Evolutionary conservation across 2,113 vertebrate genomes (phyloP), one percentile per base, ranked within the genome.

Genomic region (Sinocyclocheilus maitianheensis): DNA sequence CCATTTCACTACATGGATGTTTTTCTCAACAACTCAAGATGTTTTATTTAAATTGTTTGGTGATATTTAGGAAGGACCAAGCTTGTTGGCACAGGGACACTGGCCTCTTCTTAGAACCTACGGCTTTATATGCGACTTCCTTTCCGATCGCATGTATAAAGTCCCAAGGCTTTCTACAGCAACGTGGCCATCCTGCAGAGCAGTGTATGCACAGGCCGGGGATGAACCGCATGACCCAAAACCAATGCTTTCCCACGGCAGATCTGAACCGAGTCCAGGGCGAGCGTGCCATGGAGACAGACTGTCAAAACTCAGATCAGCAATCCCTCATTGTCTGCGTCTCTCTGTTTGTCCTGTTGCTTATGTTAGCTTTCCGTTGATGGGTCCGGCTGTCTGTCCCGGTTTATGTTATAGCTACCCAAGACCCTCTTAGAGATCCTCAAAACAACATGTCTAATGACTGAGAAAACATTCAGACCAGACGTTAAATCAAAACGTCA

Each of bases 201-300:
- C 78, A 82, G 88, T 84, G 89, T 87, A 92, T 90, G 88, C 85
- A 37, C 46, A 34, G 40, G 87, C 87, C 83, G 72, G 67, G 75
- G 46, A 87, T 92, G 83, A 90, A 86, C 88, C 86, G 67, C 58
- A 46, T 89, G 90, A 91, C 91, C 90, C 24, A 58, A 26, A 62
- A 85, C 84, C 78, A 84, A 77, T 86, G 18, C 87, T 88, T 95
- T 95, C 95, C 94, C 94, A 95, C 92, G 91, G 85, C 91, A 90
- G 89, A 11, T 58, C 88, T 93, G 92, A 89, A 84, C 91, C 85
- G 9, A 34, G 76, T 87, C 86, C 85, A 81, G 74, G 37, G 77
- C 72, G 46, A 75, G 83, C 55, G 58, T 74, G 71, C 81, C 69
- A 83, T 80, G 62, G 86, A 86, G 75, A 81, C 79, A 81, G 77